Conservation (phyloP, 1,140 invertebrate species). For the Drosophila subpulchrella region DNA sequence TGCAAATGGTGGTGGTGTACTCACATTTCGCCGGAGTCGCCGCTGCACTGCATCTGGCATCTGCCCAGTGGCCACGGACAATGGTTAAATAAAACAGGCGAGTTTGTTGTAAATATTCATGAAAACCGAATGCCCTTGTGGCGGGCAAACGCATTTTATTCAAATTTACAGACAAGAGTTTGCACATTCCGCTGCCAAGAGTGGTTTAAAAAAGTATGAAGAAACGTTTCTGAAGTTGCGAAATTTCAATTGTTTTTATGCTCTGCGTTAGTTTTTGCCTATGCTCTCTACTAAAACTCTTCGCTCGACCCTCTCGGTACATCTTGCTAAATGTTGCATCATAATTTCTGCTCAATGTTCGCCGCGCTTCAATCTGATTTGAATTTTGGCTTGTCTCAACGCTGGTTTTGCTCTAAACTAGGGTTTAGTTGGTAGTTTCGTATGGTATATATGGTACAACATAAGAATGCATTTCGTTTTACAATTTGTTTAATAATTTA, state of each 20-base stretch:
- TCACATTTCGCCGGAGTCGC: constrained; percentile 42
- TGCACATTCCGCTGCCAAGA: constrained; percentile 20
- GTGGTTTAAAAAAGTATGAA: constrained; percentile 7
- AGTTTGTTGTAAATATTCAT: constrained; percentile 75
- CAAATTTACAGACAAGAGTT: constrained; percentile 67
- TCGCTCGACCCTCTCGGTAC: constrained; percentile 46
- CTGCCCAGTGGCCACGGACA: constrained; percentile 3
- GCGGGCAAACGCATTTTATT: constrained; percentile 73
- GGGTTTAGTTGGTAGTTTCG: constrained; percentile 50
- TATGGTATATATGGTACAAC: constrained; percentile 64
- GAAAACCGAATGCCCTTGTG: constrained; percentile 61
- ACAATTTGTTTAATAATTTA: constrained; percentile 53
- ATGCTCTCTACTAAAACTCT: constrained; percentile 24
- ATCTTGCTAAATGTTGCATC: constrained; percentile 78
- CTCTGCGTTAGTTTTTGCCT: constrained; percentile 50
- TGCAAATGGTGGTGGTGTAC: constrained; percentile 35
- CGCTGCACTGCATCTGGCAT: constrained; percentile 29
- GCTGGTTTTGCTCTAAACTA: constrained; percentile 61
- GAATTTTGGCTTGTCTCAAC: constrained; percentile 31
- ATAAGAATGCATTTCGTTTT: constrained; percentile 47
- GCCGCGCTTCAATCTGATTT: constrained; percentile 59
- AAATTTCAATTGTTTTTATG: constrained; percentile 47
- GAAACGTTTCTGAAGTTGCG: constrained; percentile 32
- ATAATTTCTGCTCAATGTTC: constrained; percentile 63
- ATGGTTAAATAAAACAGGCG: constrained; percentile 73